phyloP scores from a whole-genome alignment of 64 coral and sea anemone genomes.

The Montipora capricornis region DNA sequence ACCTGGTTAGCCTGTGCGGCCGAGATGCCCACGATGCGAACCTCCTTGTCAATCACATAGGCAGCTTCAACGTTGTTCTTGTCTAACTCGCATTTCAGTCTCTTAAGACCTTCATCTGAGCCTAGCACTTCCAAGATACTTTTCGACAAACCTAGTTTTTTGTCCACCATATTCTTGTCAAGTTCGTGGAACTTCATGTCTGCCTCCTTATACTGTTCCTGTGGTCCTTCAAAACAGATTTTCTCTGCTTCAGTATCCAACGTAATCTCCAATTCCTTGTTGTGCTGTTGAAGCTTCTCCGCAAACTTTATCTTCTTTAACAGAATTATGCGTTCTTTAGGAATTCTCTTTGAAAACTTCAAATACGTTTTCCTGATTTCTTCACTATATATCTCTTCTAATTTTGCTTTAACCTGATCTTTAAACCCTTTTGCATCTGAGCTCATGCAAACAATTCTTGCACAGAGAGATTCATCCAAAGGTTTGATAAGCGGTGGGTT shows the following conservation, averaged over 20 bases:
- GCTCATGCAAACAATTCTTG: neutral
- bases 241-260: conserved; percentile 48
- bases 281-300: conserved; percentile 32
- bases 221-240: conserved; percentile 62
- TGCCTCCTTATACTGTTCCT: conserved; percentile 22
- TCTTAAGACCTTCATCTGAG: conserved; percentile 30
- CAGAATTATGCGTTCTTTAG: conserved; percentile 45
- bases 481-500: neutral
- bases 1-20: conserved; percentile 53
- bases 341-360: conserved; percentile 14
- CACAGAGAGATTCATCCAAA: neutral
- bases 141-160: neutral
- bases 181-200: conserved; percentile 13
- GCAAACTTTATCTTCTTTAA: conserved; percentile 63
- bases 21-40: conserved; percentile 29
- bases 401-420: conserved; percentile 9
- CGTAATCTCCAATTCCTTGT: conserved; percentile 54
- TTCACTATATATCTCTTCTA: conserved; percentile 30
- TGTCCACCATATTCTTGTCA: neutral
- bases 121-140: conserved; percentile 51
- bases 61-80: conserved; percentile 57
- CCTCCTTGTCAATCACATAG: conserved; percentile 46
- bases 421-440: neutral
- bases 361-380: conserved; percentile 55
- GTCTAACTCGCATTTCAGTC: conserved; percentile 42